phyloP scores from a whole-genome alignment of 2,113 vertebrate species.

The Nothoprocta pentlandii region DNA sequence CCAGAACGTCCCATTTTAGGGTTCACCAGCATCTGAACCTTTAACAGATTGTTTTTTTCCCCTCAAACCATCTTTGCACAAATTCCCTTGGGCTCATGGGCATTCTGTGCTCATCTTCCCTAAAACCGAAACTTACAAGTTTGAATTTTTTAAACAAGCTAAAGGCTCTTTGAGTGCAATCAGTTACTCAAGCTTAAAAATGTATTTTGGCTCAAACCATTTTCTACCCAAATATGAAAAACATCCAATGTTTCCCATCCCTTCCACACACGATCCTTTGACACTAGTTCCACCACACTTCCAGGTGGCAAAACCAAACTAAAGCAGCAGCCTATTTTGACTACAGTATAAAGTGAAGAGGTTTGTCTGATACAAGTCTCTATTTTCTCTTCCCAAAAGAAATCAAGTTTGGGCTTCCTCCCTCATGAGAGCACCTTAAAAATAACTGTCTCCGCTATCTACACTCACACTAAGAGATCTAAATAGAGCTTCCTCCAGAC shows the following conservation, averaged over 20 bases:
- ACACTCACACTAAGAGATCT: background rate
- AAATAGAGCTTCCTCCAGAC: slow-evolving; percentile 26
- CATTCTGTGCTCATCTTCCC: background rate
- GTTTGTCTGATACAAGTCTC: background rate
- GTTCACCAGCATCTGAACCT: background rate
- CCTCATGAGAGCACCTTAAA: background rate
- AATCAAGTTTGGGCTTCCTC: background rate
- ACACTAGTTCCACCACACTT: no score
- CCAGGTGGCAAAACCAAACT: background rate
- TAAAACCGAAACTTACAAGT: background rate
- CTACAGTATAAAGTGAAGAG: background rate
- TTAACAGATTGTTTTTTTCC: background rate
- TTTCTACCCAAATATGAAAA: background rate
- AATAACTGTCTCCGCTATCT: background rate
- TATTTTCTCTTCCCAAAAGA: background rate
- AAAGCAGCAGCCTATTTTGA: background rate
- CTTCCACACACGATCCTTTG: background rate
- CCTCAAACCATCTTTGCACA: background rate
- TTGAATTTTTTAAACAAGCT: background rate
- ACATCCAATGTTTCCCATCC: background rate
- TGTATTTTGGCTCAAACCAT: background rate
- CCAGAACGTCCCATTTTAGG: background rate
- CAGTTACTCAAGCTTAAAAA: background rate
- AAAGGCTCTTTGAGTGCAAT: background rate
- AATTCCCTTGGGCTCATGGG: background rate